Evolutionary conservation across 2,888 invertebrate species (phyloP), one percentile per base, ranked within the genome.

Genomic region (Venustoraphidia nigricollis): DNA sequence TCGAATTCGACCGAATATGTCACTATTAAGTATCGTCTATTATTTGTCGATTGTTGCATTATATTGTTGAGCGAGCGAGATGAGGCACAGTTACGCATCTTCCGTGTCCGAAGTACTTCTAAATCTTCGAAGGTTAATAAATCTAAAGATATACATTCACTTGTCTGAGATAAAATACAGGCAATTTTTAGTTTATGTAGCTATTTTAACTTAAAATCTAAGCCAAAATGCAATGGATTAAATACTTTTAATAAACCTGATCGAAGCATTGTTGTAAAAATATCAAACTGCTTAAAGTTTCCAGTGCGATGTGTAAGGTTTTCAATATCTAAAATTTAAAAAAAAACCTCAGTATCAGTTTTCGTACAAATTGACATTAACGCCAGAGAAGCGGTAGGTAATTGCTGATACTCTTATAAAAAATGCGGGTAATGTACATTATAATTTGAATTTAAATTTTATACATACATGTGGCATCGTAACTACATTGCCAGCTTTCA

Each of bases 1-100:
- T 74, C 73, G 58, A 74, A 74, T 61, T 74, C 73, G 13, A 71
- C 73, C 17, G 68, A 63, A 50, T 74, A 74, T 2, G 70, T 71
- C 34, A 74, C 59, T 53, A 75, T 74, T 35, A 75, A 61, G 56
- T 73, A 74, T 58, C 70, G 62, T 49, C 68, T 60, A 55, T 69
- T 70, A 51, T 59, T 66, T n/a, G 57, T 54, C 44, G 58, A 55
- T 17, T 55, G 56, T 44, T 51, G 52, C 11, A 58, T 54, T 42
- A 55, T 50, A 35, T 53, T 53, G 13, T 54, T 59, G 36, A 50
- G 53, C 8, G 60, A 54, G 38, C 59, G 59, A 27, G 27, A 27
- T 27, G 27, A 27, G 9, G 58, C 52, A 3, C 54, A 55, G 47
- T 55, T 58, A 11, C 64, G 62, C 11, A 62, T 57, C 57, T 64